A percentile compares a stretch with the other conserved stretches of the same genome.
Evolutionary conservation across 2,797 vertebrate species (phyloP).

Genomic region (Lemur catta): DNA sequence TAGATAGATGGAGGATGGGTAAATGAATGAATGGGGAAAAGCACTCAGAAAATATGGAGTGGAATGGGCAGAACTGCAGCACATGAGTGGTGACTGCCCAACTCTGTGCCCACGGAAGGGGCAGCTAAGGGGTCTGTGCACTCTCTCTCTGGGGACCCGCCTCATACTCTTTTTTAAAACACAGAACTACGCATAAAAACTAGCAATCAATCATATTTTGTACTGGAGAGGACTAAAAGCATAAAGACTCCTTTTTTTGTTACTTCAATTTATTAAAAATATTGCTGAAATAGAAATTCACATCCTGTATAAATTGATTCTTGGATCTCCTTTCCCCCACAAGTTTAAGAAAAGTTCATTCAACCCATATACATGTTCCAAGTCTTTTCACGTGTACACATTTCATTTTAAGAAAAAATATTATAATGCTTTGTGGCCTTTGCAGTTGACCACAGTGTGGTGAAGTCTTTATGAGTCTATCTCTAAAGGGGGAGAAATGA

Average conservation of each 20-base stretch:
- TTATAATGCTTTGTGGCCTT: not conserved
- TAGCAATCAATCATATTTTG: not conserved
- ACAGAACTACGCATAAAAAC: not conserved
- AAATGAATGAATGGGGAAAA: not conserved
- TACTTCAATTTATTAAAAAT: slow-evolving; percentile 32
- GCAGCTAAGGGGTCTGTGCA: not conserved
- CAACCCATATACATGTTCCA: not conserved
- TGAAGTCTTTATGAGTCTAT: not conserved
- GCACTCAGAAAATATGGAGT: not conserved
- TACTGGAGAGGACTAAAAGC: not conserved
- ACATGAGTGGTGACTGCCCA: not conserved
- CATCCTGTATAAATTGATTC: not conserved
- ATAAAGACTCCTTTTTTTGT: not conserved
- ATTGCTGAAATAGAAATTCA: slow-evolving; percentile 47
- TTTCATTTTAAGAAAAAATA: slow-evolving; percentile 6
- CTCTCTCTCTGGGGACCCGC: not conserved
- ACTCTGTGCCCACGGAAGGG: not conserved
- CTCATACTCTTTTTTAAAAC: not conserved
- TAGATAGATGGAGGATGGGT: not conserved
- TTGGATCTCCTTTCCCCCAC: not conserved
- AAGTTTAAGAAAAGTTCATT: not conserved
- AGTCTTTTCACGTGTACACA: not conserved
- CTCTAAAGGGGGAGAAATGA: not conserved
- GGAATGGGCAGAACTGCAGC: not conserved
- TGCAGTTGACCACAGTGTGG: not conserved